phyloP scores from a whole-genome alignment of 2,113 vertebrate genomes.

The Rhipidura dahli region DNA sequence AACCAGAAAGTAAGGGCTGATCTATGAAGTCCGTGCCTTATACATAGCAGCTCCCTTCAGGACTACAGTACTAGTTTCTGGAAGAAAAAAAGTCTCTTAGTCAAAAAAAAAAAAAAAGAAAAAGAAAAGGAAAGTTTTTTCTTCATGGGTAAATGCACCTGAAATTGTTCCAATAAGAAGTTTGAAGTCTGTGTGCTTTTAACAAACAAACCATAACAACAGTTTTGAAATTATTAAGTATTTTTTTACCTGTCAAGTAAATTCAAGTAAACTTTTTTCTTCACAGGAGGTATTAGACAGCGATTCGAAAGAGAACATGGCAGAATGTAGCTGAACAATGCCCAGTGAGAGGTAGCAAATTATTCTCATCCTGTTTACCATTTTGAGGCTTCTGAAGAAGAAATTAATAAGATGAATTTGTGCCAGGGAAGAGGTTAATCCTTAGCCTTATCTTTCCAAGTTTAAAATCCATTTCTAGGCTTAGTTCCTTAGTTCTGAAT shows the following conservation, averaged over 20 bases:
- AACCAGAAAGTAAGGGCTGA: not conserved
- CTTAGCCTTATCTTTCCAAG: not conserved
- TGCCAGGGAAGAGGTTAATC: not conserved
- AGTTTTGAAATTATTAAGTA: not conserved
- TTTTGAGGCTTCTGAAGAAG: not conserved
- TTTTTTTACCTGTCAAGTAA: not conserved
- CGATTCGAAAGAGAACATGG: not conserved
- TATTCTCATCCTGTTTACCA: not conserved
- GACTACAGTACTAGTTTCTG: not conserved
- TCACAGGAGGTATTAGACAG: not conserved
- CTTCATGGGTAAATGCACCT: not conserved
- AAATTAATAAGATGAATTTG: not conserved
- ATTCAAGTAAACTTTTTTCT: not conserved
- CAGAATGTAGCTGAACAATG: not conserved
- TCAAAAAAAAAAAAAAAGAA: not conserved
- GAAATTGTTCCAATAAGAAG: not conserved
- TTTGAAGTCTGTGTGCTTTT: not conserved
- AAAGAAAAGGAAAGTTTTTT: not conserved
- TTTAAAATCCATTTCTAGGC: not conserved
- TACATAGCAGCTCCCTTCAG: not conserved
- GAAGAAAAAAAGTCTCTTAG: not conserved
- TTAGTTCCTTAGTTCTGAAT: not conserved
- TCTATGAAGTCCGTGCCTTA: not conserved
- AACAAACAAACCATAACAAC: not conserved
- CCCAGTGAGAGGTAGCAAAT: not conserved